These are phyloP conservation scores for Brachypalpus laphriformis DNA, from an alignment of 2,888 invertebrate genomes.

Conservation along the genomic window DNA sequence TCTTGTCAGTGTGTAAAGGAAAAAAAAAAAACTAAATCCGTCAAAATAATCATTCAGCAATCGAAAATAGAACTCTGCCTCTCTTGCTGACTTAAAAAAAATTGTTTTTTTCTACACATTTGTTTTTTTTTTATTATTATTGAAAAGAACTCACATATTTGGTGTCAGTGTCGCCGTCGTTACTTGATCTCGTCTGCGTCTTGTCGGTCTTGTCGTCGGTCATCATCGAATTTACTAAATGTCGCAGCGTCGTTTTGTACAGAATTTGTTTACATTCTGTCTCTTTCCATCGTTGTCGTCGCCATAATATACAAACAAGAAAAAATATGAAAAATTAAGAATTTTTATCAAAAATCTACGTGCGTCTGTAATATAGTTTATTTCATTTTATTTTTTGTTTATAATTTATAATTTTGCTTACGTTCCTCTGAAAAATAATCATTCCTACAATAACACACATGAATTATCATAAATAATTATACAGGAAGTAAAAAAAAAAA, in stretches of 20 bases:
- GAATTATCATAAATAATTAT: conserved; percentile 43
- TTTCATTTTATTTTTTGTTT: neutral
- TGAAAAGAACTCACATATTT: conserved; percentile 7
- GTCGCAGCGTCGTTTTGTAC: conserved; percentile 33
- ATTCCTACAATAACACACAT: conserved; percentile 60
- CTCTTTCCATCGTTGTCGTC: conserved; percentile 32
- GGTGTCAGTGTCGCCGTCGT: conserved; percentile 41
- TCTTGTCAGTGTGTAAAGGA: conserved; percentile 13
- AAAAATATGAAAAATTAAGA: neutral
- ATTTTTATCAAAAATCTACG: neutral
- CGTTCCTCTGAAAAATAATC: conserved; percentile 68
- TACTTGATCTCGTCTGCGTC: neutral
- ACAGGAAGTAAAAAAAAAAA: conserved; percentile 27
- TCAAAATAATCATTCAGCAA: conserved; percentile 26
- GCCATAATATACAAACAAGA: neutral
- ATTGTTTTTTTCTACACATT: no score
- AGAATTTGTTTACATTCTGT: conserved; percentile 55
- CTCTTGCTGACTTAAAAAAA: conserved; percentile 18
- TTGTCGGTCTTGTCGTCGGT: conserved; percentile 23
- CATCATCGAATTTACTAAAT: conserved; percentile 10
- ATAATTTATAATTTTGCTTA: conserved; percentile 53
- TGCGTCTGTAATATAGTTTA: neutral
- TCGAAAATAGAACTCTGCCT: conserved; percentile 44
- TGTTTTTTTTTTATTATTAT: conserved; percentile 16
- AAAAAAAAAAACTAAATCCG: conserved; percentile 13